Base-by-base conservation (phyloP, 2,113 vertebrate genomes). In the Oxyruncus cristatus region DNA sequence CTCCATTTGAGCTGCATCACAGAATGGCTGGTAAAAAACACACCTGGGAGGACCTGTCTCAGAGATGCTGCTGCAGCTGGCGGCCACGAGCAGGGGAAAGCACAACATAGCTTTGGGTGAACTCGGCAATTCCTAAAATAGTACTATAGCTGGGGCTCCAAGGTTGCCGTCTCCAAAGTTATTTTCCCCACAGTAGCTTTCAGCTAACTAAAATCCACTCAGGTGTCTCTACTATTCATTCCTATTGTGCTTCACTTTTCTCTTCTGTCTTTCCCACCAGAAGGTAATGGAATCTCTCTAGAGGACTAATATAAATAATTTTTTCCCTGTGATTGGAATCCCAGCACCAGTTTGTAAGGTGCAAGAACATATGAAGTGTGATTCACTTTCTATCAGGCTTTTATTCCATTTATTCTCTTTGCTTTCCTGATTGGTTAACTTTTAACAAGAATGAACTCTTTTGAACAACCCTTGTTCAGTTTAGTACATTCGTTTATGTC, bases 341-440 rank as follows among this genome's bases (percentile, higher is more conserved):
- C 59, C 35, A 76, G 6, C 24, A 61, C 7, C 18, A 50, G 11
- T 76, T 80, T 74, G 50, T 84, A 33, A 52, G 7, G 9, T 65
- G 16, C 26, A 71, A 56, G 33, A 74, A 53, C 19, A 82, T 50
- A n/a, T 4, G 0, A 11, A 18, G 11, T 74, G 28, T 30, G 42
- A 47, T 65, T 84, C 32, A 15, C 28, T 92, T 88, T 75, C 17
- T 80, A 6, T 53, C 15, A 77, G 39, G 23, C 39, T 9, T 77
- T 92, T 65, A 30, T 80, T 96, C 68, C 19, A 41, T 77, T 95
- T 93, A 56, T 86, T 94, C 83, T 90, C 56, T 86, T 88, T 78
- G 55, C 44, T 94, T 93, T 88, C 37, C n/a, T 94, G 39, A 39
- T 59, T 47, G 27, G 88, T 84, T 94, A 88, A 71, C 61, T 93